Conservation (phyloP, 2,797 vertebrate genomes). For the Enteromius thamalakanensis region DNA sequence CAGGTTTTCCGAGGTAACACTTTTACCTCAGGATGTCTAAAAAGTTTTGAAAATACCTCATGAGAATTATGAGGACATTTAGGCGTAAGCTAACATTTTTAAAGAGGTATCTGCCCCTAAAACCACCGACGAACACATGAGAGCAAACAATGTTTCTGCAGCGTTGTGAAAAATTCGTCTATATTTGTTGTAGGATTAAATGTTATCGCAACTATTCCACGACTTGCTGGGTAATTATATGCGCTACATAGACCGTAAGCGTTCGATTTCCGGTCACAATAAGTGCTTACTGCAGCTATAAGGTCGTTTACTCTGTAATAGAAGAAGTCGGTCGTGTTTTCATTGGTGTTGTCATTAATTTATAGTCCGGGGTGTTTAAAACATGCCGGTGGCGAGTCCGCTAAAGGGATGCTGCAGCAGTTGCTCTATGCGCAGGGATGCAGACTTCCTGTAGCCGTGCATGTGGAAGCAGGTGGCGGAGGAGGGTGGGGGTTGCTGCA, state of each 20-base stretch:
- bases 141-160: not conserved
- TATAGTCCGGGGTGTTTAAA: conserved; percentile 20
- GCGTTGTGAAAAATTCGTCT: not conserved
- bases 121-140: not conserved
- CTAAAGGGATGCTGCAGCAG: conserved; percentile 35
- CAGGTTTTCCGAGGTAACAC: conserved; percentile 1
- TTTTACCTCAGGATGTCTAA: conserved; percentile 2
- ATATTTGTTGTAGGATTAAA: not conserved
- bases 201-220: not conserved
- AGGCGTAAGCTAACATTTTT: not conserved
- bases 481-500: conserved; percentile 81
- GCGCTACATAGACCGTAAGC: not conserved
- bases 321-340: not conserved
- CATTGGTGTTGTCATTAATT: not conserved
- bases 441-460: conserved; percentile 70
- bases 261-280: not conserved
- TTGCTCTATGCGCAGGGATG: conserved; percentile 59
- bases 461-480: conserved; percentile 83
- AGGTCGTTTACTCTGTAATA: conserved; percentile 1
- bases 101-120: not conserved
- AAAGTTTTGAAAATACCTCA: not conserved
- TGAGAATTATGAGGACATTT: not conserved
- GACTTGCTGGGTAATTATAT: not conserved
- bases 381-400: not conserved
- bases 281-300: conserved; percentile 7